phyloP scores from a whole-genome alignment of 92 coral and sea anemone genomes.

The Muricea muricata region DNA sequence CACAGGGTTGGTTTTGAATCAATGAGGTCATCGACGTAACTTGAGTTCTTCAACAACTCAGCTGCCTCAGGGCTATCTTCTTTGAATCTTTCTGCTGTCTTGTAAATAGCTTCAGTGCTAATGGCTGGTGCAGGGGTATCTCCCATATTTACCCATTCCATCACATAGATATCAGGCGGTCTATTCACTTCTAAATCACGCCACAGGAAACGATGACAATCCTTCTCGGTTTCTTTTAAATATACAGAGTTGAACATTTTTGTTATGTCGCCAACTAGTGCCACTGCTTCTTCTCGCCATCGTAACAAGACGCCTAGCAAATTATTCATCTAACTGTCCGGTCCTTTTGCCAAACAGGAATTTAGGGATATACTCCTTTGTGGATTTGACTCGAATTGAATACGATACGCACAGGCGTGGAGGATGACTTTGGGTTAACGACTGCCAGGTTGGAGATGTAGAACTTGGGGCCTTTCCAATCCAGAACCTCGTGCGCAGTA shows the following conservation, averaged over 20 bases:
- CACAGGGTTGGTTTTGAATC: conserved; percentile 48
- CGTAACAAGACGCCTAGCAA: conserved; percentile 60
- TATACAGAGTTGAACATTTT: conserved; percentile 60
- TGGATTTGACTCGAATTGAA: conserved; percentile 56
- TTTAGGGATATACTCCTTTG: conserved; percentile 17
- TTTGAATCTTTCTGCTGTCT: conserved; percentile 59
- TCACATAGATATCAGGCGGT: conserved; percentile 45
- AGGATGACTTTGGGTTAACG: conserved; percentile 59
- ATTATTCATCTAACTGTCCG: conserved; percentile 69
- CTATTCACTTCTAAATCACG: conserved; percentile 45
- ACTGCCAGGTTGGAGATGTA: conserved; percentile 76
- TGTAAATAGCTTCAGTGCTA: conserved; percentile 72
- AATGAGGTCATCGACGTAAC: conserved; percentile 70
- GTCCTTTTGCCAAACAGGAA: conserved; percentile 67
- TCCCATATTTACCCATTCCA: conserved; percentile 60
- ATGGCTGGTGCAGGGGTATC: conserved; percentile 67
- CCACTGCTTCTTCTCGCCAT: conserved; percentile 66
- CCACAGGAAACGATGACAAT: conserved; percentile 67
- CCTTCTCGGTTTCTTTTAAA: conserved; percentile 41
- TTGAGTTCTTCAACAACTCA: conserved; percentile 54
- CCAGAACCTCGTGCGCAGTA: conserved; percentile 45
- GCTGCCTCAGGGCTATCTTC: conserved; percentile 56
- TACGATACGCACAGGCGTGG: conserved; percentile 67
- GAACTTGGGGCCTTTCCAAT: conserved; percentile 63
- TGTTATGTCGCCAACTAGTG: conserved; percentile 51